A percentile compares a stretch with the other conserved stretches of the same genome.
Evolutionary conservation across 1,140 invertebrate species (phyloP).

Genomic region (Calephelis virginiensis): DNA sequence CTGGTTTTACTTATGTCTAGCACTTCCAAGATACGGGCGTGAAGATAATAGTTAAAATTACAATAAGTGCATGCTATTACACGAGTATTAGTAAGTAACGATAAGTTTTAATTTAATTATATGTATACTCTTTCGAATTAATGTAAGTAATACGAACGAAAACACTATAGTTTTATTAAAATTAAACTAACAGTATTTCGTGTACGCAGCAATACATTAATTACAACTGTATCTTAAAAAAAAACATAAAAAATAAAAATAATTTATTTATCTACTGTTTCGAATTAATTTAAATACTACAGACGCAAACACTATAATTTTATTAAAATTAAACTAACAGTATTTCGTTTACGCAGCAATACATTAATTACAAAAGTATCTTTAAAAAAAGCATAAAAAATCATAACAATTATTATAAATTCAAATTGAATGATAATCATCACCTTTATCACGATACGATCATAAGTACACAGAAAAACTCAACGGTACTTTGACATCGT

Average conservation of each 20-base stretch:
- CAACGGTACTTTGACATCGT: constrained; percentile 12
- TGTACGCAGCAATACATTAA: background rate
- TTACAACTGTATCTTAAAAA: background rate
- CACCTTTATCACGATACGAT: background rate
- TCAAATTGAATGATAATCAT: constrained; percentile 5
- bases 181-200: background rate
- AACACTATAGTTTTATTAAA: background rate
- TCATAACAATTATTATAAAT: background rate
- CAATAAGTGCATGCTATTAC: no score
- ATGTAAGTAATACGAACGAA: background rate
- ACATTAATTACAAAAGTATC: background rate
- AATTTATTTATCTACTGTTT: background rate
- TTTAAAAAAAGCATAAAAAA: background rate
- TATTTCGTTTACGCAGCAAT: background rate
- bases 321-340: background rate
- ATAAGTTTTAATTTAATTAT: background rate
- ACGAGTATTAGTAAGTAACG: no score
- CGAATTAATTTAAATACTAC: background rate
- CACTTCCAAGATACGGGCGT: no score
- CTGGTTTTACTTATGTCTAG: no score
- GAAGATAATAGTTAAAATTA: no score
- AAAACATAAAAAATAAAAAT: background rate
- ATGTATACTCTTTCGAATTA: background rate
- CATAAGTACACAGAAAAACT: background rate
- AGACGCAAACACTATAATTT: background rate